Percentiles rank a stretch among this genome's conserved stretches.
Evolutionary conservation across 2,113 vertebrate genomes (phyloP).

Genomic region (Stomatorhinus ivindoensis): DNA sequence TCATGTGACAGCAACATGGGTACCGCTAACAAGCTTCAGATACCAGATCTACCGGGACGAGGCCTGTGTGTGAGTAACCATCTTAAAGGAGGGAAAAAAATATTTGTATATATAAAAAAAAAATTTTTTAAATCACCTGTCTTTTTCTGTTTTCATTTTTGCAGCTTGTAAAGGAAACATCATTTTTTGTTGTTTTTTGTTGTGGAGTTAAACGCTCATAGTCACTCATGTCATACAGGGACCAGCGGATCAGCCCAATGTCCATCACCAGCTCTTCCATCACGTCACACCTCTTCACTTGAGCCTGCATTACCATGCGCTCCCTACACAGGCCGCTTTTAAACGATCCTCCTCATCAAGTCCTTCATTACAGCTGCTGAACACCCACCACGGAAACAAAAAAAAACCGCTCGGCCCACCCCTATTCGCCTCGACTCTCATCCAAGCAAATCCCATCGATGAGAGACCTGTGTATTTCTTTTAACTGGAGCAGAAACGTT

Average conservation of each 20-base stretch:
- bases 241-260: constrained; percentile 51
- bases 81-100: neutral
- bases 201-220: no score
- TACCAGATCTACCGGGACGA: neutral
- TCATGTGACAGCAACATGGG: neutral
- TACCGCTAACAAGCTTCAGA: neutral
- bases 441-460: constrained; percentile 43
- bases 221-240: constrained; percentile 62
- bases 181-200: neutral
- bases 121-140: neutral
- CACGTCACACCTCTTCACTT: neutral
- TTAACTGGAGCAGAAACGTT: constrained; percentile 68
- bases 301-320: neutral
- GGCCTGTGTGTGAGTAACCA: neutral
- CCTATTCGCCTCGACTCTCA: constrained; percentile 24
- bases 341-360: neutral
- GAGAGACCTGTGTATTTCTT: constrained; percentile 43
- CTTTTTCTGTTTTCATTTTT: neutral
- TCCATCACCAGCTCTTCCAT: constrained; percentile 56
- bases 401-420: neutral
- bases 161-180: neutral
- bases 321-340: no score
- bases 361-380: neutral
- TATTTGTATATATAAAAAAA: neutral
- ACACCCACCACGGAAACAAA: neutral